These are phyloP conservation scores for Tribolium madens DNA, from an alignment of 1,140 invertebrate species.

Conservation along the genomic window DNA sequence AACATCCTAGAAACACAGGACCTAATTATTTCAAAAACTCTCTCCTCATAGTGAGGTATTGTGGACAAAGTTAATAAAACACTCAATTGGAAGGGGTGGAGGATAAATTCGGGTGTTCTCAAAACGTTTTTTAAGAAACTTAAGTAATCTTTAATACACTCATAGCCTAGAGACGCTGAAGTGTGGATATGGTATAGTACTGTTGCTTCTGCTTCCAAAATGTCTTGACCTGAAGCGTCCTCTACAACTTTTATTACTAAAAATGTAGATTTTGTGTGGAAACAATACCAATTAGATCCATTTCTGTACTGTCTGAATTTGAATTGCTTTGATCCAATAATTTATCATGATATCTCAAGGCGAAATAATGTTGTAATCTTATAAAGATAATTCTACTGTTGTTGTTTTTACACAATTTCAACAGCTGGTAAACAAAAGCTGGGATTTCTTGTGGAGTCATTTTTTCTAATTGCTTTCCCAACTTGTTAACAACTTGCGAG, in stretches of 20 bases:
- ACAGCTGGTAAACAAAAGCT: slow-evolving; percentile 65
- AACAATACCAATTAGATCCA: slow-evolving; percentile 65
- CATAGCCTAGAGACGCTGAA: slow-evolving; percentile 66
- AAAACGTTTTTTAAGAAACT: slow-evolving; percentile 67
- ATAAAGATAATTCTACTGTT: slow-evolving; percentile 62
- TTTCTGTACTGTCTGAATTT: slow-evolving; percentile 60
- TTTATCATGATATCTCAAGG: slow-evolving; percentile 65
- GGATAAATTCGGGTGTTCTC: slow-evolving; percentile 67
- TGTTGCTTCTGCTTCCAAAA: slow-evolving; percentile 67
- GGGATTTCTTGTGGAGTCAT: slow-evolving; percentile 67
- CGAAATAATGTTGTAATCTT: slow-evolving; percentile 67
- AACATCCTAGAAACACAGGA: slow-evolving; percentile 64
- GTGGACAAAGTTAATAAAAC: slow-evolving; percentile 67
- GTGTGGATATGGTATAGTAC: slow-evolving; percentile 71
- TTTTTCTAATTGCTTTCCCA: slow-evolving; percentile 64
- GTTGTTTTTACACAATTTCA: slow-evolving; percentile 65
- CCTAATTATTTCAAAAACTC: slow-evolving; percentile 69
- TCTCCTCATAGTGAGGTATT: slow-evolving; percentile 66
- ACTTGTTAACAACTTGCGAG: slow-evolving; percentile 65
- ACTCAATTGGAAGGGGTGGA: slow-evolving; percentile 71
- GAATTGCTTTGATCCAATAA: slow-evolving; percentile 40
- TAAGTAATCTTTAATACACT: slow-evolving; percentile 69
- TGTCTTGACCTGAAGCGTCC: slow-evolving; percentile 61
- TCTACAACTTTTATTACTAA: slow-evolving; percentile 57
- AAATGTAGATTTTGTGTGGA: not conserved